Conservation (phyloP, 2,888 invertebrate species). For the Colletes collaris region DNA sequence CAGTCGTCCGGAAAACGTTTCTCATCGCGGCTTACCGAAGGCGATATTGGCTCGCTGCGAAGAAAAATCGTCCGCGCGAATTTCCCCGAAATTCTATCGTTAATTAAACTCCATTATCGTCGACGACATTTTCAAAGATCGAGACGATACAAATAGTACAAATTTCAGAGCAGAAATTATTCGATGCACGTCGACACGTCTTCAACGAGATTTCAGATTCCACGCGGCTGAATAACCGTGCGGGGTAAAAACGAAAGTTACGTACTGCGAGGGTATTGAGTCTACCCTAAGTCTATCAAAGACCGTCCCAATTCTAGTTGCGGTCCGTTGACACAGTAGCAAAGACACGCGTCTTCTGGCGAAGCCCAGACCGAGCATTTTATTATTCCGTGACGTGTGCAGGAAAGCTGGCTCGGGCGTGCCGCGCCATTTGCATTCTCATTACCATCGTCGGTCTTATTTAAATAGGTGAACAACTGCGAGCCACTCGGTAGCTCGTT, state of each 20-base stretch:
- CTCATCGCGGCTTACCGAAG: slow-evolving; percentile 16
- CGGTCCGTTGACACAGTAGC: background rate
- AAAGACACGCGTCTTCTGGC: slow-evolving; percentile 6
- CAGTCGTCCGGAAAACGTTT: slow-evolving; percentile 23
- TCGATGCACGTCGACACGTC: too few species aligned
- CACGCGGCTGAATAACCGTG: too few species aligned
- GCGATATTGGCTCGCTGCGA: background rate
- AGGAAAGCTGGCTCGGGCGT: slow-evolving; percentile 61
- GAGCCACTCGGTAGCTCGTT: slow-evolving; percentile 62
- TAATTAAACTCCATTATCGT: too few species aligned
- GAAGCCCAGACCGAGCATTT: slow-evolving; percentile 36
- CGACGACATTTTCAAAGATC: too few species aligned
- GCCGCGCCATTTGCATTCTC: slow-evolving; percentile 80
- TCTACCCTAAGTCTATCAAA: background rate
- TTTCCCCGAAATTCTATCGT: too few species aligned
- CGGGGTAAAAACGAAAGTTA: too few species aligned
- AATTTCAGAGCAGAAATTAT: too few species aligned
- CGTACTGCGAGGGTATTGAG: background rate
- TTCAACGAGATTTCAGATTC: too few species aligned
- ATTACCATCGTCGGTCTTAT: slow-evolving; percentile 79
- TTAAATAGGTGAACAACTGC: slow-evolving; percentile 78
- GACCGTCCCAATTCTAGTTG: too few species aligned
- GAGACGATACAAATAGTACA: too few species aligned
- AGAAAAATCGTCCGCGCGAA: too few species aligned
- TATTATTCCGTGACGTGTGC: slow-evolving; percentile 62